phyloP scores from a whole-genome alignment of 2,888 invertebrate species.

The Macrosiphum euphorbiae region DNA sequence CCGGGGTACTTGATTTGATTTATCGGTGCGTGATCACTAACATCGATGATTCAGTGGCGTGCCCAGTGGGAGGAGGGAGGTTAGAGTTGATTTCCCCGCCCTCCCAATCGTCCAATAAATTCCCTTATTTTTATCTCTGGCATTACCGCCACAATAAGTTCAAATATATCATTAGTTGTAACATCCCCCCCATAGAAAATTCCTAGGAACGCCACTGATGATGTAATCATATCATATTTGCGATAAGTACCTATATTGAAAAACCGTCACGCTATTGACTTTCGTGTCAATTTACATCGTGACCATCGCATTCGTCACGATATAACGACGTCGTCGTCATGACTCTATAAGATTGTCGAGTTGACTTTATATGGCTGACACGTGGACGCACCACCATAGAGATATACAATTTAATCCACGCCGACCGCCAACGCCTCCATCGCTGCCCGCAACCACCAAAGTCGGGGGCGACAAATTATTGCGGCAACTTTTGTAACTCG shows the following conservation, averaged over 20 bases:
- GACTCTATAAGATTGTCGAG: background rate
- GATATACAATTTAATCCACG: background rate
- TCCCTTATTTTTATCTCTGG: no score
- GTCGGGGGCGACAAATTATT: conserved; percentile 25
- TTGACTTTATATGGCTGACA: background rate
- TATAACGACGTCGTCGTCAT: background rate
- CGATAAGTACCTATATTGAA: background rate
- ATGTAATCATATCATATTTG: background rate
- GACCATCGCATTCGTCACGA: background rate
- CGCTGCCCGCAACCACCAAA: background rate
- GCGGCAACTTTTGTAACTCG: conserved; percentile 17
- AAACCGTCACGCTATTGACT: background rate
- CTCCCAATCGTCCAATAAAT: no score
- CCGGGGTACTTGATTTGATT: background rate
- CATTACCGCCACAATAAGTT: no score
- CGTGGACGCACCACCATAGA: background rate
- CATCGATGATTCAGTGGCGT: background rate
- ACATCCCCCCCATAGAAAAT: no score
- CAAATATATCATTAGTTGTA: no score
- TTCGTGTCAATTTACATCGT: background rate
- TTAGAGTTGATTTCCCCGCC: no score
- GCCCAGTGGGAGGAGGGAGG: no score
- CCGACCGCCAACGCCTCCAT: background rate
- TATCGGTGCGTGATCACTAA: background rate
- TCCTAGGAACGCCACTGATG: no score